Base-by-base conservation (phyloP, 2,113 vertebrate species). In the Phodopus roborovskii region DNA sequence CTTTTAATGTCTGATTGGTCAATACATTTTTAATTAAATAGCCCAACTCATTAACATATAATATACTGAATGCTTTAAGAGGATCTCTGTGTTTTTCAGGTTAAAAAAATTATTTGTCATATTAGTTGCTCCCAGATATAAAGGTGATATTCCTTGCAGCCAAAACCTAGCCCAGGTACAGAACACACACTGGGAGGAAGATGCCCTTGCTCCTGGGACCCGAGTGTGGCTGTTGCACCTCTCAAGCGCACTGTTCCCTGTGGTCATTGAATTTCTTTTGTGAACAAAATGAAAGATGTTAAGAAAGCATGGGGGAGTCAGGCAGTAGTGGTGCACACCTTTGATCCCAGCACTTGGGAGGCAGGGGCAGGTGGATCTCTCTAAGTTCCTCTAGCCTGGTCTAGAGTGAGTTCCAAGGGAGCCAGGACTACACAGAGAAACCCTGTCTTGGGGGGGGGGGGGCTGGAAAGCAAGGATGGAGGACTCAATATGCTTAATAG, bases 1-100 rank as follows among this genome's bases (percentile, higher is more conserved):
- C 84, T 97, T 96, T 77, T 95, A 82, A 97, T 88, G 64, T 78
- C 86, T 96, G 58, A 74, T 97, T 97, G 97, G 97, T 91, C 97
- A 93, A 96, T 30, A 42, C 83, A 75, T 66, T 62, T 94, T 45
- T 93, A 97, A 92, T 66, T 90, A 96, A 97, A 90, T 78, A 73
- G 92, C 96, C 96, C 86, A 92, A 93, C 95, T 96, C 95, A 13
- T 17, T 16, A 95, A 87, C 96, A 89, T 0, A 56, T 88, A 85
- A 97, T 73, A 97, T 78, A 94, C 60, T 53, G 81, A 82, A 96
- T 66, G 84, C 85, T 30, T 96, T 3, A 19, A 94, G 64, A 90
- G 77, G 97, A 88, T 92, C 17, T 53, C 20, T 93, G 71, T 42
- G 88, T 48, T 60, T 95, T 92, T 66, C 26, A 19, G 5, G 33